Evolutionary conservation across 2,113 vertebrate genomes (phyloP), one percentile per base, ranked within the genome.

Genomic region (Nyctibius bracteatus): DNA sequence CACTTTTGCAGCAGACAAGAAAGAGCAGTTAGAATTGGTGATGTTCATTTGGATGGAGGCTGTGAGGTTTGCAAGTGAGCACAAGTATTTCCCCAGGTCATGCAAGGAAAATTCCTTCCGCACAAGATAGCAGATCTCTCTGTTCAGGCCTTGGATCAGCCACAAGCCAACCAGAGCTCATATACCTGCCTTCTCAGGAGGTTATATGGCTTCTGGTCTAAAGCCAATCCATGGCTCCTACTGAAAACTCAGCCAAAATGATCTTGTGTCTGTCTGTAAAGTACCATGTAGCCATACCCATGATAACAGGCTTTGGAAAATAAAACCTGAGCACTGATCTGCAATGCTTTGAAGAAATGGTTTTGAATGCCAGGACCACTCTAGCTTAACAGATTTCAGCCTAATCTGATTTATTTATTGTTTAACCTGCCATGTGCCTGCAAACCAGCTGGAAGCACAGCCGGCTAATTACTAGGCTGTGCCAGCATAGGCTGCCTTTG

Each of bases 341-440:
- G 72, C 74, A 88, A 33, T 39, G 82, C 86, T 96, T 97, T 96
- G 92, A 94, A 97, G 85, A 95, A 95, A 90, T 88, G 74, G 51
- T 62, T 89, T 90, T 96, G 92, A 95, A 96, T 96, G 92, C 93
- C 91, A 95, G 93, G 92, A 86, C 75, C 85, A 82, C 88, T 94
- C 74, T 97, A 96, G 94, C 88, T 95, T 91, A 94, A 95, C 74
- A 97, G 85, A 86, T 92, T 96, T 96, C 88, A 95, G 85, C 65
- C 81, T 95, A 94, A 97, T 94, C 86, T 91, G 92, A 97, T 96
- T 95, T 96, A 93, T 91, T 96, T 97, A 96, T 95, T 94, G 95
- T 97, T 97, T 97, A 96, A 97, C 94, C 94, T 96, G 96, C 89
- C 88, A 86, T 96, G 82, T 94, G 97, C 96, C 94, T 95, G 93